These are phyloP conservation scores for Dicerorhinus sumatrensis DNA, from an alignment of 2,113 vertebrate species.

Conservation along the genomic window DNA sequence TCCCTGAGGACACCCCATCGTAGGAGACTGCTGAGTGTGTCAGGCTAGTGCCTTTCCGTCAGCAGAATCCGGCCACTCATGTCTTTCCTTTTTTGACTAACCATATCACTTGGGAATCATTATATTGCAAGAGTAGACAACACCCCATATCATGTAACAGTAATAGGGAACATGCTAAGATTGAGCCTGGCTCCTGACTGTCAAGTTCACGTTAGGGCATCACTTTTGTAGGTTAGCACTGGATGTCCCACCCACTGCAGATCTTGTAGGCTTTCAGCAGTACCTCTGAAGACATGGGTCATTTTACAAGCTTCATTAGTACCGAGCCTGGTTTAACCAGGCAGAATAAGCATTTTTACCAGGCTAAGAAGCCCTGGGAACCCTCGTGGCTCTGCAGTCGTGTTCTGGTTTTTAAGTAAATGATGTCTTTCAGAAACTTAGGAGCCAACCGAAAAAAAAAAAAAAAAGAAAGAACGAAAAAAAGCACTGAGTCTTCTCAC, in stretches of 20 bases:
- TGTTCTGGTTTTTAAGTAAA: conserved; percentile 76
- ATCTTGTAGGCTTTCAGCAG: background rate
- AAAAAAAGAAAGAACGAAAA: fast-evolving
- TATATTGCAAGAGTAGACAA: background rate
- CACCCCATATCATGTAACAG: background rate
- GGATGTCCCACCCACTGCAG: background rate
- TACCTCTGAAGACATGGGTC: background rate
- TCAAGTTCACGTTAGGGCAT: background rate
- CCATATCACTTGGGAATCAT: background rate
- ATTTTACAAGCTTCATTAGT: conserved; percentile 12
- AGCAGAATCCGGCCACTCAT: background rate
- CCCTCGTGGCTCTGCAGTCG: conserved; percentile 58
- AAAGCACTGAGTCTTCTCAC: background rate
- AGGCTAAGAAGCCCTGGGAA: background rate
- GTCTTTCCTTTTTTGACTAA: background rate
- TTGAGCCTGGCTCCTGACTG: background rate
- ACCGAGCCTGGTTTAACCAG: background rate
- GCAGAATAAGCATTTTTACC: conserved; percentile 22
- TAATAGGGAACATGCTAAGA: background rate
- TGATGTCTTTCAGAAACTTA: conserved; percentile 47
- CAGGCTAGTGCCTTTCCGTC: background rate
- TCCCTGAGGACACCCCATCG: background rate
- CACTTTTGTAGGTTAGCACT: background rate
- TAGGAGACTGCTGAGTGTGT: background rate
- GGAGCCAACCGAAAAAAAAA: background rate